A percentile compares a stretch with the other conserved stretches of the same genome.
These are phyloP conservation scores for Lipotes vexillifer DNA, from an alignment of 2,113 vertebrate species.

Conservation along the genomic window DNA sequence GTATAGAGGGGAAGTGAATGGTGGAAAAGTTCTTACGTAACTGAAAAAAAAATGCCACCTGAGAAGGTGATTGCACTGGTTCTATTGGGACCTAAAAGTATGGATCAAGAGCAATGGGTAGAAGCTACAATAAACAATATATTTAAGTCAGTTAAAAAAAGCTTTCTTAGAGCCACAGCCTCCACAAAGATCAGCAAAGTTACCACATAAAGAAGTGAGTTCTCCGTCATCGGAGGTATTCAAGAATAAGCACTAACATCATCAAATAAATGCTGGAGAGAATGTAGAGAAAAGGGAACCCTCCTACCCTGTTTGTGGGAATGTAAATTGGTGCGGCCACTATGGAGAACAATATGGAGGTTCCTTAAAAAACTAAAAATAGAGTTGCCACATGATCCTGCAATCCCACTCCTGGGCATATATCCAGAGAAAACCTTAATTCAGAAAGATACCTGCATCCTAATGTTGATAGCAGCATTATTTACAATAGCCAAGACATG, in stretches of 20 bases:
- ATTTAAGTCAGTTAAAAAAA: not conserved
- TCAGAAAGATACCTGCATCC: not conserved
- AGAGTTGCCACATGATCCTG: not conserved
- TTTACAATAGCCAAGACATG: not conserved
- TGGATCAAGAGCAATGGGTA: not conserved
- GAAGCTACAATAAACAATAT: not conserved
- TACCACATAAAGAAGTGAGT: not conserved
- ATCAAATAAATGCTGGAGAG: not conserved
- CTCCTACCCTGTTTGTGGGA: not conserved
- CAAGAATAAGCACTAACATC: not conserved
- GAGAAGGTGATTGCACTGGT: not conserved
- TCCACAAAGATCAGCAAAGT: not conserved
- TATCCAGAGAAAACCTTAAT: not conserved
- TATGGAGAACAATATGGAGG: not conserved
- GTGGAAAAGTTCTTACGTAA: not conserved
- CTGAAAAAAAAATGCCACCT: not conserved
- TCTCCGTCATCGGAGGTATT: not conserved
- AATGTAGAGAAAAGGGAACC: not conserved
- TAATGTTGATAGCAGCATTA: not conserved
- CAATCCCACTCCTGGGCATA: not conserved
- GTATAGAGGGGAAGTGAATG: not conserved
- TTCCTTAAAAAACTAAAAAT: too few relatives aligned
- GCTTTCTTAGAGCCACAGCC: not conserved
- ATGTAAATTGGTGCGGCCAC: not conserved
- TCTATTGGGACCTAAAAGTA: not conserved